These are phyloP conservation scores for Harpalus rufipes DNA, from an alignment of 2,888 invertebrate genomes.

Conservation along the genomic window DNA sequence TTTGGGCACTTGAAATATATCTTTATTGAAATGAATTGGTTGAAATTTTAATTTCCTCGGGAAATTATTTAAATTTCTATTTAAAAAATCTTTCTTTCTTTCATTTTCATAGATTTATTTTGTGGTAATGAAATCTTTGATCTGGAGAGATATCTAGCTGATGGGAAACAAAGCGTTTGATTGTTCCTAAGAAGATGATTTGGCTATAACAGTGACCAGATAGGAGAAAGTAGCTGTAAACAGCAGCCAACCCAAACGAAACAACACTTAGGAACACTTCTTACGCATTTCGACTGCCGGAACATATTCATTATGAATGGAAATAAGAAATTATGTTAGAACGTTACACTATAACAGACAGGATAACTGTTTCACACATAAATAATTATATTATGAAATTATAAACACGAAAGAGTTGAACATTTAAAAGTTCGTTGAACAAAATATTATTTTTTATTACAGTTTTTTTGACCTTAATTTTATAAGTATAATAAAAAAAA, in stretches of 20 bases:
- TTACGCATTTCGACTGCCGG: constrained; percentile 11
- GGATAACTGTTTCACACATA: constrained; percentile 18
- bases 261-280: constrained; percentile 1
- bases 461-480: background rate
- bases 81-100: background rate
- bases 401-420: background rate
- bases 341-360: constrained; percentile 8
- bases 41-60: background rate
- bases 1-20: no score
- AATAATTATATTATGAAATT: background rate
- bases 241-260: constrained; percentile 12
- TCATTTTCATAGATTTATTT: background rate
- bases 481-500: no score
- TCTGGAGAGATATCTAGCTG: constrained; percentile 20
- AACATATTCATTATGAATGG: constrained; percentile 14
- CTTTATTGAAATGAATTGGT: background rate
- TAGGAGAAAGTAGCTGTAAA: constrained; percentile 39
- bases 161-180: constrained; percentile 42
- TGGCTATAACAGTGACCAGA: constrained; percentile 23
- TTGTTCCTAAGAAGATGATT: constrained; percentile 35
- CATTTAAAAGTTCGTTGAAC: background rate
- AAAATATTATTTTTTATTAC: background rate
- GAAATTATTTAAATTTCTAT: background rate
- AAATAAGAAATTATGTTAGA: constrained; percentile 11
- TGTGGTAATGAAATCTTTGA: constrained; percentile 9